These are phyloP conservation scores for Pteropus rufus DNA, from an alignment of 2,797 vertebrate genomes.

Conservation along the genomic window DNA sequence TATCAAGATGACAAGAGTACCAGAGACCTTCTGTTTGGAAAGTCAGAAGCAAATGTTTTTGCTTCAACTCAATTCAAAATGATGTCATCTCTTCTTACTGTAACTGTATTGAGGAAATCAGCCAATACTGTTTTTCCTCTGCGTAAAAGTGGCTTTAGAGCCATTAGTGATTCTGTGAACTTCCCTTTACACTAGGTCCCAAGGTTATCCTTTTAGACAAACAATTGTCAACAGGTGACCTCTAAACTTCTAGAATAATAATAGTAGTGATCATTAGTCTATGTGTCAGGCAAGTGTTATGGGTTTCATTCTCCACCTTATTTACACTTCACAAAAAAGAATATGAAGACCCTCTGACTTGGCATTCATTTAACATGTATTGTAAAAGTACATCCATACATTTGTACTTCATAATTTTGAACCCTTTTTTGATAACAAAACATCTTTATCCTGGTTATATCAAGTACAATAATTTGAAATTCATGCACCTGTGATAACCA, in stretches of 20 bases:
- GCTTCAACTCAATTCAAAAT: background rate
- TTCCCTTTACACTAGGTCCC: background rate
- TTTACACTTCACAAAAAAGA: background rate
- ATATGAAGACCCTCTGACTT: background rate
- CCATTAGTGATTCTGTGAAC: background rate
- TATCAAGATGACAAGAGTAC: background rate
- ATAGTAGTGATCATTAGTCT: background rate
- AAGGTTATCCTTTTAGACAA: background rate
- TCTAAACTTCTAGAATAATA: background rate
- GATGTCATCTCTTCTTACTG: background rate
- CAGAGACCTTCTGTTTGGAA: background rate
- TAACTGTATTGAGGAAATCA: background rate
- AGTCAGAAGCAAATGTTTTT: background rate
- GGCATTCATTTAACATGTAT: background rate
- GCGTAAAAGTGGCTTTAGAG: background rate
- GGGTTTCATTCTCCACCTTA: background rate
- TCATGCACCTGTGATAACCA: background rate
- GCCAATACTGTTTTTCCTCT: background rate
- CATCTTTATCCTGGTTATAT: background rate
- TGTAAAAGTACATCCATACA: background rate
- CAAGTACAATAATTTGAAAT: background rate
- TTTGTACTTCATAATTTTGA: constrained; percentile 9
- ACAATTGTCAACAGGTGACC: background rate
- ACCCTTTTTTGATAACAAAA: background rate
- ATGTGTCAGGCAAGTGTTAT: background rate